A percentile compares a stretch with the other conserved stretches of the same genome.
Conservation (phyloP, 2,888 invertebrate species). For the Lasioglossum calceatum region DNA sequence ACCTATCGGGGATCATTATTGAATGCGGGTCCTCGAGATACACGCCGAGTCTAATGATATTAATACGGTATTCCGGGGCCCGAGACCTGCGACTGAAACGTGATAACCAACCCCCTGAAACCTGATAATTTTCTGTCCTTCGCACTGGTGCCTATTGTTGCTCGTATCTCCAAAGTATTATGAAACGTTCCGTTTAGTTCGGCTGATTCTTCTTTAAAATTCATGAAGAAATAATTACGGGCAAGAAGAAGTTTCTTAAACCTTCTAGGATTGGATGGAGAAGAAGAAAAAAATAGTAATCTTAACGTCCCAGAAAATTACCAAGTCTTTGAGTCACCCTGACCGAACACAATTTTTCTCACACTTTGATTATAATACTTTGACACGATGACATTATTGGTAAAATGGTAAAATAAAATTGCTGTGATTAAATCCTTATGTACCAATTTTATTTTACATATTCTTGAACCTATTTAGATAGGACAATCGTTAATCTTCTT, state of each 20-base stretch:
- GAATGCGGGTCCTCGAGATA: constrained; percentile 9
- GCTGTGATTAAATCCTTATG: no score
- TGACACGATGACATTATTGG: neutral
- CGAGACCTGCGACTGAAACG: neutral
- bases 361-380: neutral
- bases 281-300: neutral
- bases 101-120: neutral
- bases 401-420: no score
- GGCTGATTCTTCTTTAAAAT: neutral
- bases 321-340: no score
- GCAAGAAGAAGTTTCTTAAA: neutral
- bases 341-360: neutral
- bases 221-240: neutral
- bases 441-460: neutral
- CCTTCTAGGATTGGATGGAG: neutral
- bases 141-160: neutral
- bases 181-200: neutral
- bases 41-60: constrained; percentile 3
- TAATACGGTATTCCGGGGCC: neutral
- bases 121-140: neutral
- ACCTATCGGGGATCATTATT: constrained; percentile 38
- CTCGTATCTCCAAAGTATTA: neutral
- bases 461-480: neutral
- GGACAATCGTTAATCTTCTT: neutral
- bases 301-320: neutral